Base-by-base conservation (phyloP, 2,888 invertebrate species). In the Tenthredo notha region DNA sequence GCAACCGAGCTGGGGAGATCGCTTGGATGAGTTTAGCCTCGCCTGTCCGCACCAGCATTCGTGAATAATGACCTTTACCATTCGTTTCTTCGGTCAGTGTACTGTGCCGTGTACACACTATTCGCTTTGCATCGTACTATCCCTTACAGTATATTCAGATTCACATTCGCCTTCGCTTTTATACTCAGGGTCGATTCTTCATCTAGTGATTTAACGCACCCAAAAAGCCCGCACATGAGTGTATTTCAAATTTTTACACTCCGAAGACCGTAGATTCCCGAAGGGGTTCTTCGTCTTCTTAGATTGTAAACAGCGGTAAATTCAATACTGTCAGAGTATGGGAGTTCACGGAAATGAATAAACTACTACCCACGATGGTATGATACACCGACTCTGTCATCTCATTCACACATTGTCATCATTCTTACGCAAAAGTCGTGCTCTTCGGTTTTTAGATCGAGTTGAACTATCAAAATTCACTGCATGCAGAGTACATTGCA, bases 61-160 rank as follows among this genome's bases (percentile, higher is more conserved):
- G 88, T 89, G 89, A 89, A 89, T 89, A 90, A 89, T 88, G 89
- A 89, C 87, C 88, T 86, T 77, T 84, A 54, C 15, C 40, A 74
- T 54, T 77, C 25, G 77, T 33, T 77, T n/a, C 37, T 29, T 9
- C 21, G 77, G 47, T 29, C 77, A 54, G 25, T 54, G 29, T 43
- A 74, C 25, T 47, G 75, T 25, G 10, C 74, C 21, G 74, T 43
- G 43, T 43, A n/a, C 25, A 74, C 12, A 40, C 9, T 21, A 43
- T 12, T 43, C 43, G 10, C 40, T 75, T 4, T 10, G 12, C 47
- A 9, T 15, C 9, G 21, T n/a, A 2, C 18, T 18, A 37, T 40
- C 21, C 15, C 43, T 4, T 4, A 0, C 15, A 15, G 47, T 47
- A 10, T 43, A 43, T 18, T 40, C n/a, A 29, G 12, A 47, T 33